A percentile compares a stretch with the other conserved stretches of the same genome.
Conservation (phyloP, 2,113 vertebrate species). For the Anoplopoma fimbria region DNA sequence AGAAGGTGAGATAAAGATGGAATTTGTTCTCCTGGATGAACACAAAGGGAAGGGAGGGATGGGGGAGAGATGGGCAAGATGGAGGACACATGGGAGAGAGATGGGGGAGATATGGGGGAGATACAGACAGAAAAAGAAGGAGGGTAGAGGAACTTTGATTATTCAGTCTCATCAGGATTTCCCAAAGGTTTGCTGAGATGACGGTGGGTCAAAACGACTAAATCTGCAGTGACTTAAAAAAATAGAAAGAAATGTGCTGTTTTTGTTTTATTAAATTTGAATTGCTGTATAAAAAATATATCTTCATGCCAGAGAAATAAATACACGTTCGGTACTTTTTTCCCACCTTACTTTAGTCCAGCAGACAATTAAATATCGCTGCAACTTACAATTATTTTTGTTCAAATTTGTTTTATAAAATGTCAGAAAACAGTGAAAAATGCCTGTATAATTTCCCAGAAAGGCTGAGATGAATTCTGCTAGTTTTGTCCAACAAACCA, state of each 20-base stretch:
- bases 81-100: too few relatives aligned
- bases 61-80: background rate
- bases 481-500: too few relatives aligned
- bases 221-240: too few relatives aligned
- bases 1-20: conserved; percentile 61
- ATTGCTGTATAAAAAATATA: background rate
- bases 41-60: background rate
- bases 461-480: too few relatives aligned
- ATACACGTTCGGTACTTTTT: background rate
- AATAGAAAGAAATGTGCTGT: background rate
- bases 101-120: background rate
- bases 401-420: too few relatives aligned
- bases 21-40: conserved; percentile 28
- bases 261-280: background rate
- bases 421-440: too few relatives aligned
- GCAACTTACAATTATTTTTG: too few relatives aligned
- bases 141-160: background rate
- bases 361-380: background rate
- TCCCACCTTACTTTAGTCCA: background rate
- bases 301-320: background rate
- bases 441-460: too few relatives aligned
- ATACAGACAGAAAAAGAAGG: background rate
- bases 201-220: background rate
- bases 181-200: background rate
- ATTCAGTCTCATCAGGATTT: background rate